Percentiles rank a stretch among this genome's conserved stretches.
These are phyloP conservation scores for Athripsodes cinereus DNA, from an alignment of 2,888 invertebrate genomes.

Conservation along the genomic window DNA sequence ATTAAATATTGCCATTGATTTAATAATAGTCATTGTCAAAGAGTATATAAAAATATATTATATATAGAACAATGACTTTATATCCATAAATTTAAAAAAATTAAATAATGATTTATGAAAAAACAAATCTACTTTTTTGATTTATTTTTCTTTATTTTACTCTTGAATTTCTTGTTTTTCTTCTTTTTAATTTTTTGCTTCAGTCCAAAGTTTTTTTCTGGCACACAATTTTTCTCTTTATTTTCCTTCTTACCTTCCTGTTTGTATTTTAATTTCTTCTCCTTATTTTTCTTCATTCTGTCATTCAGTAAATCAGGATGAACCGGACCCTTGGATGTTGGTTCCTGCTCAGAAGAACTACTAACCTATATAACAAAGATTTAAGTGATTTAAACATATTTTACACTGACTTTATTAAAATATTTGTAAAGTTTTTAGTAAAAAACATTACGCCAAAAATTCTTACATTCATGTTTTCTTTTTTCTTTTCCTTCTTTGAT, in stretches of 20 bases:
- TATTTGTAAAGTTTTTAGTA: too few relatives aligned
- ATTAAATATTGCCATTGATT: too few relatives aligned
- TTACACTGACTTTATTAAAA: too few relatives aligned
- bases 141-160: background rate
- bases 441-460: too few relatives aligned
- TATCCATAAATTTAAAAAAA: too few relatives aligned
- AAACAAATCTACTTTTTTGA: background rate
- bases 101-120: too few relatives aligned
- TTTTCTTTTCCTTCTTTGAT: constrained; percentile 29
- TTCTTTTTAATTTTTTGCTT: constrained; percentile 9
- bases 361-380: constrained; percentile 8
- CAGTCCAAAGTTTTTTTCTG: background rate
- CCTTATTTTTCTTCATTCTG: constrained; percentile 12
- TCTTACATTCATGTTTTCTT: constrained; percentile 2
- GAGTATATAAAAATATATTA: too few relatives aligned
- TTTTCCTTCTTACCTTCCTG: constrained; percentile 7
- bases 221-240: background rate
- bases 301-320: constrained; percentile 15
- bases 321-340: constrained; percentile 9
- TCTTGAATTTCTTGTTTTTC: constrained; percentile 5
- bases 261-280: constrained; percentile 28
- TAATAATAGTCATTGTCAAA: too few relatives aligned
- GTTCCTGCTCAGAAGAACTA: constrained; percentile 5
- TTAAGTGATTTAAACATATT: too few relatives aligned
- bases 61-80: too few relatives aligned